Evolutionary conservation across 2,113 vertebrate species (phyloP), one percentile per base, ranked within the genome.

Genomic region (Agapornis roseicollis): DNA sequence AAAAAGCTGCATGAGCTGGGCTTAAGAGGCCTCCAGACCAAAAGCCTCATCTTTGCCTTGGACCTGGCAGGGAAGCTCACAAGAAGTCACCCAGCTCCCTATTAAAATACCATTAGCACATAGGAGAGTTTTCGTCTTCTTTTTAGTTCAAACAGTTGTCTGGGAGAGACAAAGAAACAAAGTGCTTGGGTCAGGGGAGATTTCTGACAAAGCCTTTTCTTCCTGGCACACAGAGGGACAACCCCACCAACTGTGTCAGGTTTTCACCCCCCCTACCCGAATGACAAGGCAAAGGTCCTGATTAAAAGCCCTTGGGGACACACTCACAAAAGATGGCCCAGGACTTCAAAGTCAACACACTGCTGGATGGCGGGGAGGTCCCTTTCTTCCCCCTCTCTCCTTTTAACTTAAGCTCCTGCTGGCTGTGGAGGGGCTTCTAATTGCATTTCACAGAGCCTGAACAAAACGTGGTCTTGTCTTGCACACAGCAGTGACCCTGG

Each of bases 271-370:
- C 35, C 10, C 31, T 41, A 13, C 31, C 97, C 90, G 90, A 97
- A 95, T 64, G 97, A 97, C 95, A 85, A 98, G 98, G 98, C 95
- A 98, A 98, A 97, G 96, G 97, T 96, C 96, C 97, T 97, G 97
- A 98, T 98, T 98, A 99, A 98, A 97, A 96, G 89, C 97, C 97
- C 98, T 98, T 94, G 33, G 79, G 53, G 35, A 42, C 47, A 95
- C 33, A 35, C n/a, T 58, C 33, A 58, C 97, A 98, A 96, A 97
- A 98, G 98, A 98, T 97, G 97, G 97, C 97, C 94, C 82, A 65
- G 87, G 89, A 98, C 98, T 98, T 99, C 98, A 98, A 98, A 98
- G 97, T 94, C 94, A 97, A 96, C 97, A 90, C 97, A 83, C 93
- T 97, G 98, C 97, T 97, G 98, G 98, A 97, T 94, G 97, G 97